Evolutionary conservation across 2,797 vertebrate genomes (phyloP).

Genomic region (Bryconaethiops microstoma): DNA sequence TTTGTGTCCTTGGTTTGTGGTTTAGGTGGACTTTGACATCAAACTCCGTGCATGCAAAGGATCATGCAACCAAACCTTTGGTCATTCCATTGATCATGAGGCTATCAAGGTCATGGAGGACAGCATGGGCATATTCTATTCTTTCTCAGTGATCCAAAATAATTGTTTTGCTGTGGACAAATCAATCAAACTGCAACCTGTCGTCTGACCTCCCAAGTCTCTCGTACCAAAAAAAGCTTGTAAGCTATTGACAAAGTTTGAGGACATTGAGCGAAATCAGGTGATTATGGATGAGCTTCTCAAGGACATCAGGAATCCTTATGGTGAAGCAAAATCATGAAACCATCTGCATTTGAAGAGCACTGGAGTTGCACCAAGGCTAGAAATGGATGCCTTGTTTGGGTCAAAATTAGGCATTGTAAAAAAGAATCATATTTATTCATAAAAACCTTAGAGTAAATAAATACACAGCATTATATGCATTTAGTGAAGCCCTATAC

Average conservation of each 20-base stretch:
- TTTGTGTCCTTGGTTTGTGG: constrained; percentile 56
- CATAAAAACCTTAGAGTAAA: not conserved
- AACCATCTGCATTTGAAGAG: not conserved
- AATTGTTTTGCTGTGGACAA: constrained; percentile 23
- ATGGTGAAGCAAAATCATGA: not conserved
- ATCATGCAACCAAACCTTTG: constrained; percentile 76
- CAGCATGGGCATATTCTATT: constrained; percentile 60
- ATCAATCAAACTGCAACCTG: constrained; percentile 56
- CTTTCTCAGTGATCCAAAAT: not conserved
- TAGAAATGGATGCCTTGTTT: not conserved
- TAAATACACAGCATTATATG: not conserved
- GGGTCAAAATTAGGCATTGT: not conserved
- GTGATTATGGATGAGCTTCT: constrained; percentile 61
- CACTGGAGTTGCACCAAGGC: not conserved
- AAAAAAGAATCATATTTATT: not conserved
- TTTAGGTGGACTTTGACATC: constrained; percentile 90
- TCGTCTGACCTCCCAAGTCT: not conserved
- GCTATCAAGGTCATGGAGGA: constrained; percentile 73
- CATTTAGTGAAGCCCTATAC: not conserved
- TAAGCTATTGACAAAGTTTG: constrained; percentile 70
- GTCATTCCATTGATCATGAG: constrained; percentile 71
- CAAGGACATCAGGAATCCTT: constrained; percentile 13
- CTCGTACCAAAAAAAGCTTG: constrained; percentile 55
- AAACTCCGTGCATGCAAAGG: constrained; percentile 87
- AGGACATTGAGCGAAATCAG: constrained; percentile 68